phyloP scores from a whole-genome alignment of 1,140 invertebrate species.

The Drosophila willistoni region DNA sequence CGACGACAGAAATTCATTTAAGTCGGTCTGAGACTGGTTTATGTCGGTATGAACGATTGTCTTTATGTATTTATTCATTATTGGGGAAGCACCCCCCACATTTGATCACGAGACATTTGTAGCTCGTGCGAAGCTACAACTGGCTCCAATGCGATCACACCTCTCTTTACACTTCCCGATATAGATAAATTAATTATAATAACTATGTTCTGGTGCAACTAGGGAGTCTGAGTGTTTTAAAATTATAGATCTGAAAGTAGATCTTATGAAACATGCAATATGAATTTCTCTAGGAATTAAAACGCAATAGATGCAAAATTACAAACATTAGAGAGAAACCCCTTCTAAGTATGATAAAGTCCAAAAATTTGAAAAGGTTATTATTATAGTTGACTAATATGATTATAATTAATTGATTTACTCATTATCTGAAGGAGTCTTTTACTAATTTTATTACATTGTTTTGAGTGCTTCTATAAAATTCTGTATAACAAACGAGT shows the following conservation, averaged over 20 bases:
- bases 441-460: slow-evolving; percentile 11
- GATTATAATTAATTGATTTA: slow-evolving; percentile 8
- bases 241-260: background rate
- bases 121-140: slow-evolving; percentile 64
- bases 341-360: too few relatives aligned
- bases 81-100: slow-evolving; percentile 61
- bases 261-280: background rate
- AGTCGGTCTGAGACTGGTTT: slow-evolving; percentile 49
- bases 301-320: background rate
- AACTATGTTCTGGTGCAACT: slow-evolving; percentile 19
- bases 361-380: too few relatives aligned
- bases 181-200: slow-evolving; percentile 30
- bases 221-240: background rate
- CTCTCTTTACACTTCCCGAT: background rate
- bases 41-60: background rate
- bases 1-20: slow-evolving; percentile 17
- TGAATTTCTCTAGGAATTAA: background rate
- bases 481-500: background rate
- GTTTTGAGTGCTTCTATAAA: slow-evolving; percentile 26
- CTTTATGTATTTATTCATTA: slow-evolving; percentile 4
- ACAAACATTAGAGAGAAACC: too few relatives aligned
- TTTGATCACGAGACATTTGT: slow-evolving; percentile 63
- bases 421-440: background rate
- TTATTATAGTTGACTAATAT: background rate
- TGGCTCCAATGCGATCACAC: slow-evolving; percentile 14